These are phyloP conservation scores for Hypanus sabinus DNA, from an alignment of 2,113 vertebrate species.

Conservation along the genomic window DNA sequence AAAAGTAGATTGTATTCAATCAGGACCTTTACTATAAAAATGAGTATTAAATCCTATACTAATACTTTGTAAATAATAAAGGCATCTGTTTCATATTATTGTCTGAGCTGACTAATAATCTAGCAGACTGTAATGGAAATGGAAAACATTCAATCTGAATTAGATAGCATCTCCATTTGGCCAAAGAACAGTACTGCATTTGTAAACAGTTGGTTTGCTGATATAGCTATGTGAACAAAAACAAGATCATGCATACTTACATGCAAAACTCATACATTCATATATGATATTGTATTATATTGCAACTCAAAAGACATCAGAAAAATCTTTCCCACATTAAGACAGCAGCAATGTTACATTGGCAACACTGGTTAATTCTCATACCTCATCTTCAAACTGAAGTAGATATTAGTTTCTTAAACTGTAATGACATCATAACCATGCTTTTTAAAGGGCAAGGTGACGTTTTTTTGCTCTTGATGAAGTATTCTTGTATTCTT, in stretches of 20 bases:
- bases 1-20: not conserved
- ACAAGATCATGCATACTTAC: not conserved
- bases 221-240: not conserved
- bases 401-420: not conserved
- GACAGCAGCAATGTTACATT: not conserved
- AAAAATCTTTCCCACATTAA: not conserved
- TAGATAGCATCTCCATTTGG: slow-evolving; percentile 22
- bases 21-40: not conserved
- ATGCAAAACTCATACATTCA: not conserved
- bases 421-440: not conserved
- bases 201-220: slow-evolving; percentile 3
- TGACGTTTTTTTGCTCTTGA: not conserved
- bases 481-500: not conserved
- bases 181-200: not conserved
- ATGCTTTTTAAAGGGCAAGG: not conserved
- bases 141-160: not conserved
- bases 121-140: not conserved
- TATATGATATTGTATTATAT: not conserved
- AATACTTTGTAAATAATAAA: not conserved
- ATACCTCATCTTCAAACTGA: not conserved
- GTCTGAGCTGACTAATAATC: not conserved
- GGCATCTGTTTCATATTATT: not conserved
- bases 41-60: not conserved
- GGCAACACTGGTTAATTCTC: not conserved
- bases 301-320: not conserved